Evolutionary conservation across 2,797 vertebrate species (phyloP).

Genomic region (Notolepis coatsorum): DNA sequence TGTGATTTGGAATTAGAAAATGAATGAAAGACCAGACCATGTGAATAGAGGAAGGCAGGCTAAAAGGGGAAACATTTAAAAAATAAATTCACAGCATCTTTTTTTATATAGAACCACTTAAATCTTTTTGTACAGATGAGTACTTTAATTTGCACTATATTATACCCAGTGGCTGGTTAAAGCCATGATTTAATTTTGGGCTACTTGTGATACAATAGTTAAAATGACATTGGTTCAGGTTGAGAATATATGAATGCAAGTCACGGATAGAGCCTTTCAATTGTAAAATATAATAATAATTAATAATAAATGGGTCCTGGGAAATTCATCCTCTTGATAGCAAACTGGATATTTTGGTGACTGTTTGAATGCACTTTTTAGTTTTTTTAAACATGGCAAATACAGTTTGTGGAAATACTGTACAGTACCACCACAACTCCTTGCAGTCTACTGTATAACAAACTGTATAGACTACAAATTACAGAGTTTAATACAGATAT

Average conservation of each 20-base stretch:
- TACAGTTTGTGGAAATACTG: no score
- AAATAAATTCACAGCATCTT: constrained; percentile 57
- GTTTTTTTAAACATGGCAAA: no score
- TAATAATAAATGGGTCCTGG: constrained; percentile 59
- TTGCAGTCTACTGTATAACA: no score
- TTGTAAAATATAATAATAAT: no score
- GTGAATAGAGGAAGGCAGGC: constrained; percentile 30
- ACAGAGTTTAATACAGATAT: not conserved
- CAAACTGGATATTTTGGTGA: constrained; percentile 21
- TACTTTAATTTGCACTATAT: constrained; percentile 86
- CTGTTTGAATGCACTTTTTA: no score
- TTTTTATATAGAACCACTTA: constrained; percentile 72
- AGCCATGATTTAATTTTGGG: constrained; percentile 68
- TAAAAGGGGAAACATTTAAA: constrained; percentile 22
- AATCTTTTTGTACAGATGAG: constrained; percentile 77
- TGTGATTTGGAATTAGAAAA: constrained; percentile 56
- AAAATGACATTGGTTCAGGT: constrained; percentile 72
- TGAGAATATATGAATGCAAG: constrained; percentile 77
- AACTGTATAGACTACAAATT: not conserved
- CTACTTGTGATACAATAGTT: constrained; percentile 73
- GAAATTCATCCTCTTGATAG: constrained; percentile 54
- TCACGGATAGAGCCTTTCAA: constrained; percentile 80
- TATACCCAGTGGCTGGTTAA: constrained; percentile 61
- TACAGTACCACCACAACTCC: no score
- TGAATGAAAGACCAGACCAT: constrained; percentile 37